These are phyloP conservation scores for Bembecia ichneumoniformis DNA, from an alignment of 2,888 invertebrate genomes.

Conservation along the genomic window DNA sequence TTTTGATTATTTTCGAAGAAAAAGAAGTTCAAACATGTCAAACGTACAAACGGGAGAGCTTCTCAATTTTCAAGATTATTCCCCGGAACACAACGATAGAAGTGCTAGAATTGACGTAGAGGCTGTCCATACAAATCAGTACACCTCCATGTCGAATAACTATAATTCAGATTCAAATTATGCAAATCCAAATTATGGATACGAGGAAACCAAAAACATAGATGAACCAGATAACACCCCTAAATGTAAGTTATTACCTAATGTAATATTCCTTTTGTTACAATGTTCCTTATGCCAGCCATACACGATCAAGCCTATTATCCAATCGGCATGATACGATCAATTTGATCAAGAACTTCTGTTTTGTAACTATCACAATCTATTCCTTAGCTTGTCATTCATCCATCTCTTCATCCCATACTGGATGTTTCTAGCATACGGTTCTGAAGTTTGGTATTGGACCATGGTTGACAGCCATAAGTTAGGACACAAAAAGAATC, in stretches of 20 bases:
- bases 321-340: too few species aligned
- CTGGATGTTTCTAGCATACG: too few species aligned
- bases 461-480: too few species aligned
- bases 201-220: slow-evolving; percentile 41
- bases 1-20: too few species aligned
- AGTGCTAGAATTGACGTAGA: slow-evolving; percentile 78
- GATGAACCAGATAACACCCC: slow-evolving; percentile 39
- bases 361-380: too few species aligned
- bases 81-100: slow-evolving; percentile 69
- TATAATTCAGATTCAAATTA: slow-evolving; percentile 16
- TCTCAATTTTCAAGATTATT: slow-evolving; percentile 81
- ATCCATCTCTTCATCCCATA: too few species aligned
- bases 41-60: slow-evolving; percentile 74
- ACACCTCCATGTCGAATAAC: slow-evolving; percentile 50
- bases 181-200: slow-evolving; percentile 26
- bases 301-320: too few species aligned
- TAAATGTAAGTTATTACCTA: slow-evolving; percentile 31
- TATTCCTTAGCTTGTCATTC: too few species aligned
- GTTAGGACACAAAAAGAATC: too few species aligned
- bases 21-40: slow-evolving; percentile 29
- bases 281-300: too few species aligned
- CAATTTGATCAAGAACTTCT: too few species aligned
- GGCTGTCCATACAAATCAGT: slow-evolving; percentile 69
- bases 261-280: neutral
- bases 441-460: too few species aligned